phyloP scores from a whole-genome alignment of 1,140 invertebrate species.

The Anoplophora glabripennis region DNA sequence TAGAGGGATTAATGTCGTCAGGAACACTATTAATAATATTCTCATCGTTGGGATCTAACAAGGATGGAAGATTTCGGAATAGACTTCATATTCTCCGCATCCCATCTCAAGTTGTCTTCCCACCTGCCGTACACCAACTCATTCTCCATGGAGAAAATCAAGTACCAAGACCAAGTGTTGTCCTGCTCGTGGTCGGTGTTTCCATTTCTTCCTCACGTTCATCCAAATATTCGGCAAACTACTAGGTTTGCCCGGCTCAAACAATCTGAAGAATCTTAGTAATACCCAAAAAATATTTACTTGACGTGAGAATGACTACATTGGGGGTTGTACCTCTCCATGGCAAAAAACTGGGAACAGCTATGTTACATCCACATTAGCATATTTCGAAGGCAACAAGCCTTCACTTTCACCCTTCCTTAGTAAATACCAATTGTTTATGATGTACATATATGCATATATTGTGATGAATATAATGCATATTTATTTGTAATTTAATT shows the following conservation, averaged over 20 bases:
- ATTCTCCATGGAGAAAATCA: slow-evolving; percentile 97
- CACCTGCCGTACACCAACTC: slow-evolving; percentile 92
- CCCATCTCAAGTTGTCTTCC: slow-evolving; percentile 98
- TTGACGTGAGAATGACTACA: background rate
- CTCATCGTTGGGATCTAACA: slow-evolving; percentile 95
- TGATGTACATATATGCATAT: too few species aligned
- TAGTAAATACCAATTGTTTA: too few species aligned
- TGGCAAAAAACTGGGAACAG: slow-evolving; percentile 91
- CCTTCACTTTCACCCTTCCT: slow-evolving; percentile 21
- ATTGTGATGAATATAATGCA: too few species aligned
- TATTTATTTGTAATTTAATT: too few species aligned
- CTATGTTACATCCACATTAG: slow-evolving; percentile 82
- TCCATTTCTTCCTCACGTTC: slow-evolving; percentile 74
- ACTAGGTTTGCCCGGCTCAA: slow-evolving; percentile 86
- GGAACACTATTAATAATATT: slow-evolving; percentile 94
- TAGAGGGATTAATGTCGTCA: slow-evolving; percentile 87
- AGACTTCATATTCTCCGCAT: slow-evolving; percentile 81
- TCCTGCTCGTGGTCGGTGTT: slow-evolving; percentile 60
- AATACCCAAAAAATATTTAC: slow-evolving; percentile 57
- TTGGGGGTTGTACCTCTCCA: slow-evolving; percentile 62
- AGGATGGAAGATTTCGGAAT: slow-evolving; percentile 93
- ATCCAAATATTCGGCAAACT: slow-evolving; percentile 93
- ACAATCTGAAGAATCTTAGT: slow-evolving; percentile 88
- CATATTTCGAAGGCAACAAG: slow-evolving; percentile 92
- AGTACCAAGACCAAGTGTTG: slow-evolving; percentile 95